phyloP scores from a whole-genome alignment of 1,140 invertebrate genomes.

The Sipha flava region DNA sequence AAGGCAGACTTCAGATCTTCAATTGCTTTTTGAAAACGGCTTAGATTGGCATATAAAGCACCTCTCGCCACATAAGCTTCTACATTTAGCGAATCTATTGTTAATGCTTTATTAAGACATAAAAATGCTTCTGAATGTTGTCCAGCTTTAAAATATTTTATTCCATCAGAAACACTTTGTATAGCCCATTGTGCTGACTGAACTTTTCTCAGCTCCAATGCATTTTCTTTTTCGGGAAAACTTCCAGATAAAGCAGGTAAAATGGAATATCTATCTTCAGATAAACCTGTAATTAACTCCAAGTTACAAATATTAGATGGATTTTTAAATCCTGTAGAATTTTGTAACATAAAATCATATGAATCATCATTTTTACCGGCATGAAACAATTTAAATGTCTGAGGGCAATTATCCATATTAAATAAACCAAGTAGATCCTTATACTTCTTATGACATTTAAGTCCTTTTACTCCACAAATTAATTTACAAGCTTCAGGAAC shows the following conservation, averaged over 20 bases:
- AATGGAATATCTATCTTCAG: constrained; percentile 33
- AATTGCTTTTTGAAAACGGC: constrained; percentile 84
- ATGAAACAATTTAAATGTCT: constrained; percentile 64
- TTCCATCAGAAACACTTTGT: constrained; percentile 82
- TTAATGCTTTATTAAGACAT: constrained; percentile 84
- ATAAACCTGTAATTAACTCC: constrained; percentile 7
- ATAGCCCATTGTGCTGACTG: constrained; percentile 91
- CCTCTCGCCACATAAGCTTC: constrained; percentile 89
- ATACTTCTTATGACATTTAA: constrained; percentile 43
- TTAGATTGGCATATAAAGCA: constrained; percentile 87
- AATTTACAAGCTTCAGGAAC: constrained; percentile 79
- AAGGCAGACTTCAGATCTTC: constrained; percentile 89
- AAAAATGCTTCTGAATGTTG: constrained; percentile 88
- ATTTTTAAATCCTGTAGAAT: constrained; percentile 18
- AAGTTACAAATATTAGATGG: neutral
- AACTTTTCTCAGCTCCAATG: constrained; percentile 69
- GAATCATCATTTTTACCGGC: constrained; percentile 8
- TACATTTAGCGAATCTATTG: constrained; percentile 84
- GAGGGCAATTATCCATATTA: constrained; percentile 72
- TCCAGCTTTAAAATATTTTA: constrained; percentile 85
- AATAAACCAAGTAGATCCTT: constrained; percentile 62
- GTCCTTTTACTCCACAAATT: constrained; percentile 73
- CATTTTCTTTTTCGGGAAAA: constrained; percentile 71
- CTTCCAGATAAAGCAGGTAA: constrained; percentile 50
- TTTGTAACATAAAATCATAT: neutral